Conservation (phyloP, 2,888 invertebrate genomes). For the Adelognathus sp. region DNA sequence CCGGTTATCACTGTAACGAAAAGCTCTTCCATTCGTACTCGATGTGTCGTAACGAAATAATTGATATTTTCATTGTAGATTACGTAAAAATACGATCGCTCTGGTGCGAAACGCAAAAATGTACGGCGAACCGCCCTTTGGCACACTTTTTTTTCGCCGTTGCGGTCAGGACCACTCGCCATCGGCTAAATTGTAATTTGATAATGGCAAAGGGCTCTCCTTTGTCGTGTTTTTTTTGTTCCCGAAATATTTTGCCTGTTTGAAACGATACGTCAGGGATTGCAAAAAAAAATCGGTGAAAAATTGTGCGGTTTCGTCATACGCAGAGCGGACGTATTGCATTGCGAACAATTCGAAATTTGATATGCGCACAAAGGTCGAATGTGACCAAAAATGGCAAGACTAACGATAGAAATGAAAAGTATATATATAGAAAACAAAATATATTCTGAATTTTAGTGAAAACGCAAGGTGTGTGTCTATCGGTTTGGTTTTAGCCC, state of each 20-base stretch:
- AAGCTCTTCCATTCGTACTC: constrained; percentile 61
- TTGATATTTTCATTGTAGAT: constrained; percentile 61
- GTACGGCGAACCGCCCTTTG: constrained; percentile 52
- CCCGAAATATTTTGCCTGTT: constrained; percentile 6
- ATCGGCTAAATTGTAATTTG: neutral
- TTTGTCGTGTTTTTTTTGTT: neutral
- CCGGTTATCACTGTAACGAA: constrained; percentile 50
- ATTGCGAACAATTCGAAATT: constrained; percentile 55
- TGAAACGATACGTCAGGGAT: neutral
- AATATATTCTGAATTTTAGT: constrained; percentile 67
- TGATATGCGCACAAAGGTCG: constrained; percentile 52
- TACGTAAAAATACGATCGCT: constrained; percentile 70
- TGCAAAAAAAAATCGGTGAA: neutral
- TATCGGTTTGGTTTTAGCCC: constrained; percentile 82
- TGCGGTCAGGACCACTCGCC: neutral
- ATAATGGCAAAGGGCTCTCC: neutral
- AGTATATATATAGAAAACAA: constrained; percentile 64
- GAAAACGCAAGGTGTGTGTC: constrained; percentile 81
- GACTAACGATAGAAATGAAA: constrained; percentile 48
- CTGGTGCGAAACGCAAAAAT: constrained; percentile 60
- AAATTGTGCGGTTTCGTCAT: constrained; percentile 9
- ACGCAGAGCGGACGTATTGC: constrained; percentile 54
- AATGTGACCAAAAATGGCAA: constrained; percentile 66
- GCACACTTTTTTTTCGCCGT: neutral
- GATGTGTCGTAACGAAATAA: constrained; percentile 37